Base-by-base conservation (phyloP, 2,888 invertebrate species). In the Brachyopa scutellaris region DNA sequence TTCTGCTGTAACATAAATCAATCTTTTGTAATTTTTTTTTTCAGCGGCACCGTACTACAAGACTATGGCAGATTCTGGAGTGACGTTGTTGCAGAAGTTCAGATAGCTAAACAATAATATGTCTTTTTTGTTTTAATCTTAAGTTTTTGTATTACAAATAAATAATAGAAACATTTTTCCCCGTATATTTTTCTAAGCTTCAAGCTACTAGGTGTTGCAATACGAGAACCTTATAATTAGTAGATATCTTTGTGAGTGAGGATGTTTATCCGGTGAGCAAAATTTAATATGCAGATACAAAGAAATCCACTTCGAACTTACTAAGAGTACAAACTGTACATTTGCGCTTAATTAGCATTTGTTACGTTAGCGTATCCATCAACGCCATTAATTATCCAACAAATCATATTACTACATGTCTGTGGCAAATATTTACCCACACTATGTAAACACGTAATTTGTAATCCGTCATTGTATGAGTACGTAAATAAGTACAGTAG, bases 51-150 rank as follows among this genome's bases (percentile, higher is more conserved):
- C 2, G 93, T 95, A 15, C 89, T 95, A 86, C 94, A 95, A 89
- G 93, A 94, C 85, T 96, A 95, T 88, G 92, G 93, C 55, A 94
- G 93, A 4, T 96, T 95, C 89, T 96, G 95, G 95, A 92, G 94
- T 19, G 93, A 94, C 84, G 89, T 95, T 33, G 91, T 94, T 45
- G 93, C 93, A 2, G 92, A 93, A 83, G 87, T 90, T 33, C 85
- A 86, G 38, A n/a, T n/a, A n/a, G n/a, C n/a, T n/a, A n/a, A n/a
- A n/a, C n/a, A n/a, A 51, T 2, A 4, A 51, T 26, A 36, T 23
- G 0, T 11, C 7, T 13, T 53, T 23, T 15, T n/a, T 57, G n/a
- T 15, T 31, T n/a, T 36, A 36, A n/a, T 23, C 23, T 59, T 59
- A 51, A 59, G 45, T 13, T 64, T 67, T 55, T 45, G 6, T 53